Percentiles rank a stretch among this genome's conserved stretches.
Evolutionary conservation across 2,113 vertebrate genomes (phyloP).

Genomic region (Brachyistius frenatus): DNA sequence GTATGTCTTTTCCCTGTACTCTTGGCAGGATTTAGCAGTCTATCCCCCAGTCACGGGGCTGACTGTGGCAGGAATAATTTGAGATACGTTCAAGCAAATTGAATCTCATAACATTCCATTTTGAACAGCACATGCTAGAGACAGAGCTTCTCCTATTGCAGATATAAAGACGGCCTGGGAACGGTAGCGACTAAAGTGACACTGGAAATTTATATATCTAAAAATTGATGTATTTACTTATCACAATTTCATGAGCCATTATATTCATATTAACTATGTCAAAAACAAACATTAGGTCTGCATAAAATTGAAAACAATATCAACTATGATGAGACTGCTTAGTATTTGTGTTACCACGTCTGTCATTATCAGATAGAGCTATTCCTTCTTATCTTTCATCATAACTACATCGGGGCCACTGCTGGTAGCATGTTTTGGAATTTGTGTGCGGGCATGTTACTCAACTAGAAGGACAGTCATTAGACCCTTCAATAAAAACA

Average conservation of each 20-base stretch:
- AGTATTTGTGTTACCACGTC: not conserved
- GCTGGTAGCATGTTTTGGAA: not conserved
- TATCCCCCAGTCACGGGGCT: constrained; percentile 56
- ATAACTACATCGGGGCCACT: constrained; percentile 7
- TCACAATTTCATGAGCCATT: constrained; percentile 2
- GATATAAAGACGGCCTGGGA: constrained; percentile 14
- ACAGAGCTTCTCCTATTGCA: constrained; percentile 40
- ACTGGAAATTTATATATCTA: not conserved
- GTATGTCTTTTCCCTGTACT: constrained; percentile 27
- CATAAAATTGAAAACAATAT: not conserved
- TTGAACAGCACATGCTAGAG: constrained; percentile 43
- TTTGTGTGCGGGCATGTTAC: not conserved
- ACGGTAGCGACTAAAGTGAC: constrained; percentile 7
- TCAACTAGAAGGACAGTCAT: not conserved
- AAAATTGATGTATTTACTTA: not conserved
- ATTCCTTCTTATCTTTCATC: constrained; percentile 16
- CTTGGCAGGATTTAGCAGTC: constrained; percentile 49
- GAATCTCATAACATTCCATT: constrained; percentile 60
- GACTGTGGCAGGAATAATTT: constrained; percentile 54
- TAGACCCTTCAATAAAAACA: constrained; percentile 7
- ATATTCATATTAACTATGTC: not conserved
- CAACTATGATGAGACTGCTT: not conserved
- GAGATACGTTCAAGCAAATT: constrained; percentile 55
- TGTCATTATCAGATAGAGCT: constrained; percentile 4
- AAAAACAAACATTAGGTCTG: not conserved